These are phyloP conservation scores for Colinus virginianus DNA, from an alignment of 2,113 vertebrate genomes.

Conservation along the genomic window DNA sequence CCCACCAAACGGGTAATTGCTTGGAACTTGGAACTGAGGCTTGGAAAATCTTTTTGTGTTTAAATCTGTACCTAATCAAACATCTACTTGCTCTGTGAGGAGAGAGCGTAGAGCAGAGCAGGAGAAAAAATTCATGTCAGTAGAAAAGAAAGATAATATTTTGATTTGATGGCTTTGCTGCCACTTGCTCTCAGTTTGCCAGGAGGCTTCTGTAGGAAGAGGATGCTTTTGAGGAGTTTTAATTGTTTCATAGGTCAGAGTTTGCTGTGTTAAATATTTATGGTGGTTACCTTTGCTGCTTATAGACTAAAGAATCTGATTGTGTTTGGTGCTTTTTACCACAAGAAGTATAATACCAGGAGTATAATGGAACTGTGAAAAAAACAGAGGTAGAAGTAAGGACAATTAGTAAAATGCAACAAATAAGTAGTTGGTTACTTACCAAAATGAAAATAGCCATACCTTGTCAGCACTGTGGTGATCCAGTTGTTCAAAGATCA, in stretches of 20 bases:
- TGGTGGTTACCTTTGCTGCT: background rate
- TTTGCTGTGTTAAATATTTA: background rate
- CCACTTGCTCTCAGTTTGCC: background rate
- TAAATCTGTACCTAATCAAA: slow-evolving; percentile 65
- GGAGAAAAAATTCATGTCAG: background rate
- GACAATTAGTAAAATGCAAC: background rate
- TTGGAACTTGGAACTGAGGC: slow-evolving; percentile 39
- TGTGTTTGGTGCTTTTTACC: background rate
- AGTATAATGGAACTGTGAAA: background rate
- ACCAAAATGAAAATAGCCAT: background rate
- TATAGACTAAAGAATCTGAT: background rate
- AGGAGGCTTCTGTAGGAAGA: background rate
- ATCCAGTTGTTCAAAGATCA: background rate
- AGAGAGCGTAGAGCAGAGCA: background rate
- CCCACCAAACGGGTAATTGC: slow-evolving; percentile 53
- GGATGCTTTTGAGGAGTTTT: background rate
- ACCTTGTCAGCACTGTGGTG: background rate
- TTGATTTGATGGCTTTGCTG: background rate
- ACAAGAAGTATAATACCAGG: background rate
- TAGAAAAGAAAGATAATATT: background rate
- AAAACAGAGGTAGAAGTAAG: background rate
- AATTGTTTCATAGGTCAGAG: background rate
- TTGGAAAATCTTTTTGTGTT: slow-evolving; percentile 53
- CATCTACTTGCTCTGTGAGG: background rate
- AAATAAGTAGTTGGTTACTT: background rate